phyloP scores from a whole-genome alignment of 2,113 vertebrate genomes.

The Pomatorhinus ruficollis region DNA sequence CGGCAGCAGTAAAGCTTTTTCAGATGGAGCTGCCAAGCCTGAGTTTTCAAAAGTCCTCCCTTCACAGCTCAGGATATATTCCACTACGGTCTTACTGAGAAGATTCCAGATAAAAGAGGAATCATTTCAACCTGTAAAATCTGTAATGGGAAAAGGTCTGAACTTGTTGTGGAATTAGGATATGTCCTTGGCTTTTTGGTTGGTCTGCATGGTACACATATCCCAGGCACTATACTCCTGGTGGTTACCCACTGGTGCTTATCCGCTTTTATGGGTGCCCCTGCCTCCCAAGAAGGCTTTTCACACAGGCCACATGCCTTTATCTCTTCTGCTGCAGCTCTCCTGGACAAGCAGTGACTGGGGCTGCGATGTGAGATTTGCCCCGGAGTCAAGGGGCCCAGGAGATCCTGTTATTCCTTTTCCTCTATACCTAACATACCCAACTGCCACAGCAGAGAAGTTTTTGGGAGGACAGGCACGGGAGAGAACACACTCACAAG shows the following conservation, averaged over 20 bases:
- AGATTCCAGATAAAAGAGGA: neutral
- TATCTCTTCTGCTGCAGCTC: neutral
- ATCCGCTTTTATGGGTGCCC: neutral
- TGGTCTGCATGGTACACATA: neutral
- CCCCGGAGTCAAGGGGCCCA: neutral
- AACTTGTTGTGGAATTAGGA: neutral
- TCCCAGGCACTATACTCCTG: neutral
- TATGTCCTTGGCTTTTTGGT: neutral
- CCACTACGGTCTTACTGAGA: neutral
- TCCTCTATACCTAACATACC: neutral
- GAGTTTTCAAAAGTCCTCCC: neutral
- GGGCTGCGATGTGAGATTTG: neutral
- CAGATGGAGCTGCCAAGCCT: neutral
- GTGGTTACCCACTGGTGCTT: neutral
- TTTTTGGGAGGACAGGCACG: neutral
- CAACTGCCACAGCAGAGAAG: fast-evolving
- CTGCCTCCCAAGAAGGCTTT: neutral
- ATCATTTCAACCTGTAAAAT: neutral
- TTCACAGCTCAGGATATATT: neutral
- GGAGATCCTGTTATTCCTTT: neutral
- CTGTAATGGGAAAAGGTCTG: neutral
- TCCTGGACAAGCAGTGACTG: neutral
- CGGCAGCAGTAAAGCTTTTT: slow-evolving; percentile 7
- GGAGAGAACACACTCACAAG: neutral
- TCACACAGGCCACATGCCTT: neutral